Conservation (phyloP, 2,888 invertebrate species). For the Nasonia oneida region DNA sequence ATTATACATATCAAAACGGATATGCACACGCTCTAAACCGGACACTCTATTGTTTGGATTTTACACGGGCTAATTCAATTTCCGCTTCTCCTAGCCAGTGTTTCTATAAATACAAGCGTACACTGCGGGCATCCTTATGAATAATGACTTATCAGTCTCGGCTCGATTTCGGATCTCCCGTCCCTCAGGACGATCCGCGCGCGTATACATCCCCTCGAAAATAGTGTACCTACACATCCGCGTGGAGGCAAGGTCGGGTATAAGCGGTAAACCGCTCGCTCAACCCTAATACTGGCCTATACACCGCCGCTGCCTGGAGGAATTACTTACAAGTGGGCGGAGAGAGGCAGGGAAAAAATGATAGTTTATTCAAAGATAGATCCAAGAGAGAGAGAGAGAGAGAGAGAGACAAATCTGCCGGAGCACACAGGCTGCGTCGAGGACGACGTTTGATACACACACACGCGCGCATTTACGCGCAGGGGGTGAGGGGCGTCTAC, state of each 20-base stretch:
- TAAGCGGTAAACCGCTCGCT: background rate
- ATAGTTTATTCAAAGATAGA: slow-evolving; percentile 33
- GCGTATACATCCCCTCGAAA: background rate
- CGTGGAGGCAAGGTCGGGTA: background rate
- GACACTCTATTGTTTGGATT: background rate
- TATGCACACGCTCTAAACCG: background rate
- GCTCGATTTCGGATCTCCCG: slow-evolving; percentile 10
- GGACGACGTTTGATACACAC: slow-evolving; percentile 56
- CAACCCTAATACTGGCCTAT: slow-evolving; percentile 3
- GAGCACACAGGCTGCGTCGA: slow-evolving; percentile 26
- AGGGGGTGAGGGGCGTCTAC: slow-evolving; percentile 64
- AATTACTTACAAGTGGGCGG: slow-evolving; percentile 9
- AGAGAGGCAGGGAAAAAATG: background rate
- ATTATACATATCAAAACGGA: background rate
- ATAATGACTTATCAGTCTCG: slow-evolving; percentile 53
- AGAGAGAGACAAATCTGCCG: slow-evolving; percentile 43
- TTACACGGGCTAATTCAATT: background rate
- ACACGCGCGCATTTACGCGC: background rate
- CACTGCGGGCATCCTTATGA: slow-evolving; percentile 19
- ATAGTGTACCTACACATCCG: background rate
- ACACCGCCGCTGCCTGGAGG: background rate
- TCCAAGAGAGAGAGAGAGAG: slow-evolving; percentile 17
- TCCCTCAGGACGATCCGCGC: background rate
- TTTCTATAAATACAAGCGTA: background rate
- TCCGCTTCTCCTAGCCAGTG: background rate